Evolutionary conservation across 2,888 invertebrate species (phyloP).

Genomic region (Cremastinae sp.): DNA sequence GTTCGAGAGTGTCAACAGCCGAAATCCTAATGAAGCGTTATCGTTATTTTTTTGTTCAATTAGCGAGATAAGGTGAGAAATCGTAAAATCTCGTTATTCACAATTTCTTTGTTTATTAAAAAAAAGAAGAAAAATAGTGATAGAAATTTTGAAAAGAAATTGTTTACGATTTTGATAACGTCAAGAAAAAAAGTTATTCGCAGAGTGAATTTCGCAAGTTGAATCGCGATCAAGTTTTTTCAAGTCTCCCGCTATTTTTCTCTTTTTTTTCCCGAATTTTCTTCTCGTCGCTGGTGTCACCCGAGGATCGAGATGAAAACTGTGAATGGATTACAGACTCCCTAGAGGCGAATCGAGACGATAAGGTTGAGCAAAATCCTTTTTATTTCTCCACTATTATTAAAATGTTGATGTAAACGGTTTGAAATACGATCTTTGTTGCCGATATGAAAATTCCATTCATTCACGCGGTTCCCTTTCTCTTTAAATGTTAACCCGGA

Average conservation of each 20-base stretch:
- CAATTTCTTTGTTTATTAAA: neutral
- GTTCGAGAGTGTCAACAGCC: slow-evolving; percentile 43
- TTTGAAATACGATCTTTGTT: slow-evolving; percentile 56
- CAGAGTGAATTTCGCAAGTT: no score
- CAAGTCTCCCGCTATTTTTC: no score
- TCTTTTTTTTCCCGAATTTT: no score
- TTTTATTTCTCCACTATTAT: slow-evolving; percentile 8
- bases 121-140: neutral
- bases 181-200: no score
- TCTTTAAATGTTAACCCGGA: slow-evolving; percentile 63
- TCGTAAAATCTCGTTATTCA: slow-evolving; percentile 2
- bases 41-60: neutral
- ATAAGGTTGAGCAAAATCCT: slow-evolving; percentile 7
- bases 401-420: slow-evolving; percentile 41
- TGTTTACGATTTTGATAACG: no score
- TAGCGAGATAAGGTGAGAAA: slow-evolving; percentile 50
- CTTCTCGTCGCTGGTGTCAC: no score
- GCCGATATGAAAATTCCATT: slow-evolving; percentile 63
- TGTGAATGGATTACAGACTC: neutral
- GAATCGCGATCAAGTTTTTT: no score
- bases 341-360: slow-evolving; percentile 11
- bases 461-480: slow-evolving; percentile 65
- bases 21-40: slow-evolving; percentile 15
- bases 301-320: no score
- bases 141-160: neutral